Conservation (phyloP, 1,140 invertebrate species). For the Myzus persicae region DNA sequence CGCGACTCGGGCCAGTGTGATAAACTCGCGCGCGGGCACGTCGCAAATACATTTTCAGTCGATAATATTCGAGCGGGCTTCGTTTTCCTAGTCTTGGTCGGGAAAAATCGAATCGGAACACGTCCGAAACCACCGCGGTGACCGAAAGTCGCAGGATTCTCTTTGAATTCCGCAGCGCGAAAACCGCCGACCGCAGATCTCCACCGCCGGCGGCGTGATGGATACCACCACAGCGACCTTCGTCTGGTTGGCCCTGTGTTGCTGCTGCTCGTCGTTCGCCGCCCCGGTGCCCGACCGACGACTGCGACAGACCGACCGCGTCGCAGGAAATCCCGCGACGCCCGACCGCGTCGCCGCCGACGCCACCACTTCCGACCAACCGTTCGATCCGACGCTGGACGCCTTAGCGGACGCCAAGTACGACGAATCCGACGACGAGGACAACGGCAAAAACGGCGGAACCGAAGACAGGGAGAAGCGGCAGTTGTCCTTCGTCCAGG, state of each 20-base stretch:
- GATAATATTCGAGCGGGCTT: not conserved
- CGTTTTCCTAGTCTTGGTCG: not conserved
- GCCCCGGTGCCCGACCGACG: not conserved
- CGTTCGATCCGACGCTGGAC: slow-evolving; percentile 18
- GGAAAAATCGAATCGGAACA: not conserved
- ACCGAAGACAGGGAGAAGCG: slow-evolving; percentile 5
- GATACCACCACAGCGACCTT: not conserved
- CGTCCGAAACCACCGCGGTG: not conserved
- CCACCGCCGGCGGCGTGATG: not conserved
- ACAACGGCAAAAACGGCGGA: too few species aligned
- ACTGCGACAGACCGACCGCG: not conserved
- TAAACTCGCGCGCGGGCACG: not conserved
- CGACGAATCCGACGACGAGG: not conserved
- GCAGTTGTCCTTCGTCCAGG: slow-evolving; percentile 39
- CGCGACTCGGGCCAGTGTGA: not conserved
- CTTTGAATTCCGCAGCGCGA: not conserved
- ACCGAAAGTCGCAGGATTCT: not conserved
- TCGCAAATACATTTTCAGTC: not conserved
- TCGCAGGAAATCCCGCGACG: too few species aligned
- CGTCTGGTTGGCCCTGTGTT: not conserved
- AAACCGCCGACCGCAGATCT: not conserved
- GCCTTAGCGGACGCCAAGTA: not conserved
- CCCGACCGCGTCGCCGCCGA: too few species aligned
- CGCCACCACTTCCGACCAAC: not conserved
- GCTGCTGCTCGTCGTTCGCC: not conserved